Conservation (phyloP, 1,140 invertebrate species). For the Drosophila biarmipes region DNA sequence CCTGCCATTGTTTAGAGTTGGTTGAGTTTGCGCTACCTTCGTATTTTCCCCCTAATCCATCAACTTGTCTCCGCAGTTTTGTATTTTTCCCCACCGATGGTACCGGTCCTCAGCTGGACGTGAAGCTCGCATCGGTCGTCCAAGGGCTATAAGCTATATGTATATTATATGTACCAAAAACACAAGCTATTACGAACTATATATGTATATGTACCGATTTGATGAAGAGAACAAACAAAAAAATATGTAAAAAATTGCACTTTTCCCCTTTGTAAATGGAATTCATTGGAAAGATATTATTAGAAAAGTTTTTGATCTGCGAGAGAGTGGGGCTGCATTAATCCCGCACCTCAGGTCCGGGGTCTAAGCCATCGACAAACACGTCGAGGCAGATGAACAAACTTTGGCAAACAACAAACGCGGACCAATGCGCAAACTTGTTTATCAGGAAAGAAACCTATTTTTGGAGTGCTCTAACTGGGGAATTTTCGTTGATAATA, state of each 20-base stretch:
- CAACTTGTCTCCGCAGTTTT: background rate
- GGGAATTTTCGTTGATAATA: too few relatives aligned
- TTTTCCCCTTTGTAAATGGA: slow-evolving; percentile 1
- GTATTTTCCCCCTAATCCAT: too few relatives aligned
- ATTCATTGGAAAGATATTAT: slow-evolving; percentile 64
- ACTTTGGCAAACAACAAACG: slow-evolving; percentile 74
- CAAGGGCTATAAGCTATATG: background rate
- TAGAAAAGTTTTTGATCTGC: slow-evolving; percentile 72
- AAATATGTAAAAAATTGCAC: background rate
- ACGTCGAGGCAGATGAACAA: slow-evolving; percentile 71
- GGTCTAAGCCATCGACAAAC: slow-evolving; percentile 25
- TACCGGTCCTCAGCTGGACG: background rate
- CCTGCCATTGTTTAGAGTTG: background rate
- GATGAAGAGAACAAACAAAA: background rate
- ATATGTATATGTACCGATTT: background rate
- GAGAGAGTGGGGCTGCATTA: background rate
- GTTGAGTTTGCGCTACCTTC: background rate
- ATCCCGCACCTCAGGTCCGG: slow-evolving; percentile 1
- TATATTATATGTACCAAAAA: too few relatives aligned
- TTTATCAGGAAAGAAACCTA: slow-evolving; percentile 50
- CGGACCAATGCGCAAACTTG: slow-evolving; percentile 63
- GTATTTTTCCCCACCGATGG: background rate
- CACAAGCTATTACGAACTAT: too few relatives aligned
- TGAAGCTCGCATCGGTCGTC: background rate
- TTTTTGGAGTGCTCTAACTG: background rate